Conservation (phyloP, 2,113 vertebrate species). For the Xenopus borealis region DNA sequence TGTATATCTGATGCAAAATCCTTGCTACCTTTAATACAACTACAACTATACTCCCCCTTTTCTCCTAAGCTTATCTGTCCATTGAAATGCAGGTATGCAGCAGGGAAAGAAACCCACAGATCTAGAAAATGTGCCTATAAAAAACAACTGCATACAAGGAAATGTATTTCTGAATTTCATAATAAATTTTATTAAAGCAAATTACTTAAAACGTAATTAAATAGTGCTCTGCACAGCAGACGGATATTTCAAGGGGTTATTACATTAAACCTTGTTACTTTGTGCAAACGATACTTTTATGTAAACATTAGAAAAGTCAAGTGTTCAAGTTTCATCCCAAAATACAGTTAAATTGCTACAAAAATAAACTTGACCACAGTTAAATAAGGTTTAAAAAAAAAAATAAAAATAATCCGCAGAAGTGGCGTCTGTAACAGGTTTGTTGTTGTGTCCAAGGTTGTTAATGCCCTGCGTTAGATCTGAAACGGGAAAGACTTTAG, state of each 20-base stretch:
- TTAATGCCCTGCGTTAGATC: slow-evolving; percentile 72
- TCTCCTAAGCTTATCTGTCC: too few relatives aligned
- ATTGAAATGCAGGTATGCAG: too few relatives aligned
- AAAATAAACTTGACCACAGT: slow-evolving; percentile 61
- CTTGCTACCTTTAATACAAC: too few relatives aligned
- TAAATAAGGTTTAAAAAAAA: slow-evolving; percentile 41
- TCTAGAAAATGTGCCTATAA: too few relatives aligned
- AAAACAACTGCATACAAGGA: slow-evolving; percentile 17
- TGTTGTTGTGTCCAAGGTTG: slow-evolving; percentile 8
- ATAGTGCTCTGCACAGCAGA: slow-evolving; percentile 74
- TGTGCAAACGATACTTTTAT: slow-evolving; percentile 78
- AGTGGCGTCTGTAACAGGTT: slow-evolving; percentile 35
- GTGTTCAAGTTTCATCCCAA: slow-evolving; percentile 70
- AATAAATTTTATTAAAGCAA: slow-evolving; percentile 74
- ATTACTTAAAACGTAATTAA: slow-evolving; percentile 67
- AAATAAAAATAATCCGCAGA: slow-evolving; percentile 46
- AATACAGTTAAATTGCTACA: slow-evolving; percentile 73
- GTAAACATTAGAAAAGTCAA: slow-evolving; percentile 86
- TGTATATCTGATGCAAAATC: too few relatives aligned
- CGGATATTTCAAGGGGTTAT: slow-evolving; percentile 61
- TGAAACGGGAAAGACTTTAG: slow-evolving; percentile 85
- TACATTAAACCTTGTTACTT: slow-evolving; percentile 62
- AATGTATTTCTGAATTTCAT: slow-evolving; percentile 59
- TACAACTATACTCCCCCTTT: too few relatives aligned
- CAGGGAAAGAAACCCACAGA: too few relatives aligned